Conservation (phyloP, 1,140 invertebrate genomes). For the Drosophila albomicans region DNA sequence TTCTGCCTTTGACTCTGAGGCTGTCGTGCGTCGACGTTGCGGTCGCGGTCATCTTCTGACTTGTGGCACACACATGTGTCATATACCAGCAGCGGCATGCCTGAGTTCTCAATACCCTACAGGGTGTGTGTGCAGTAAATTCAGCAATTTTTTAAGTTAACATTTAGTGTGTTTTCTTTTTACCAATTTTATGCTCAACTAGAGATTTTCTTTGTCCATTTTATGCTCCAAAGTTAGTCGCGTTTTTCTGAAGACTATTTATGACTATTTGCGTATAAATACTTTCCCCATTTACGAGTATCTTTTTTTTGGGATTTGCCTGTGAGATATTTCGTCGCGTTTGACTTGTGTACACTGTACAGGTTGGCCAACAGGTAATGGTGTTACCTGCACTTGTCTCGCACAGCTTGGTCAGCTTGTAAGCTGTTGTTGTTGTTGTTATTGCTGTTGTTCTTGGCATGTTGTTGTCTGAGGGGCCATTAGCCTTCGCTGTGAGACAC, state of each 20-base stretch:
- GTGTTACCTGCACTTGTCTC: slow-evolving; percentile 71
- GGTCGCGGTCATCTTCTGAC: slow-evolving; percentile 75
- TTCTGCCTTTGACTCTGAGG: slow-evolving; percentile 32
- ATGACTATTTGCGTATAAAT: not conserved
- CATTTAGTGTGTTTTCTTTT: too few relatives aligned
- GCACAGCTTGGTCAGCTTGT: slow-evolving; percentile 70
- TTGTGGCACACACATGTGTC: slow-evolving; percentile 61
- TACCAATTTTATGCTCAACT: not conserved
- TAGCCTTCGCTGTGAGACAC: slow-evolving; percentile 66
- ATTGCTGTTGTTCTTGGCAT: slow-evolving; percentile 37
- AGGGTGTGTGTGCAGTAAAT: slow-evolving; percentile 7
- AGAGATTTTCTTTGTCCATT: not conserved
- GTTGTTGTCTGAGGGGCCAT: slow-evolving; percentile 55
- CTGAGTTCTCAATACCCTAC: slow-evolving; percentile 38
- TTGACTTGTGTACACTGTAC: slow-evolving; percentile 35
- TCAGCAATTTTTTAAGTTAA: too few relatives aligned
- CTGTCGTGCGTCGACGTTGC: slow-evolving; percentile 55
- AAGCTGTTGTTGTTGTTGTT: slow-evolving; percentile 55
- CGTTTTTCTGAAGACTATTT: not conserved
- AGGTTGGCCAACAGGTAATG: slow-evolving; percentile 43
- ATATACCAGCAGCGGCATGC: slow-evolving; percentile 26
- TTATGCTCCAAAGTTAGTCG: not conserved
- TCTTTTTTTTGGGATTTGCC: slow-evolving; percentile 35
- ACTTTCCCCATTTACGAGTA: not conserved
- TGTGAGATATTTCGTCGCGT: slow-evolving; percentile 14